phyloP scores from a whole-genome alignment of 1,140 invertebrate species.

The Aphidius ervi region DNA sequence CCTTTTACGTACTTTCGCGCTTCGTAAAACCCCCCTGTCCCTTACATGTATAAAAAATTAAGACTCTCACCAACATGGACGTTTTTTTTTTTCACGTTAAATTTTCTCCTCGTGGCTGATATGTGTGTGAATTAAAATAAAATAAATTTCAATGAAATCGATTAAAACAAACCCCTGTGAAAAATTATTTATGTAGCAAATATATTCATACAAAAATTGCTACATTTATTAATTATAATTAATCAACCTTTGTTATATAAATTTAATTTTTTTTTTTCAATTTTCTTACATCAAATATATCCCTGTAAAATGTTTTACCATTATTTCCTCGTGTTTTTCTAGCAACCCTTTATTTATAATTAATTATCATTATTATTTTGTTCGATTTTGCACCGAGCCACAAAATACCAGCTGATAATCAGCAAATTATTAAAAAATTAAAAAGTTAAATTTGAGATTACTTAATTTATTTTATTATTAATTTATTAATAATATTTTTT shows the following conservation, averaged over 20 bases:
- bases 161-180: neutral
- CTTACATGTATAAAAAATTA: constrained; percentile 31
- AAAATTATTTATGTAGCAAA: too few relatives aligned
- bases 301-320: too few relatives aligned
- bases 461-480: neutral
- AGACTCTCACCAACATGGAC: constrained; percentile 52
- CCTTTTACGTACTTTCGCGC: constrained; percentile 29
- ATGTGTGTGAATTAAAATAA: constrained; percentile 14
- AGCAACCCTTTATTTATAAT: constrained; percentile 2
- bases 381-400: constrained; percentile 49
- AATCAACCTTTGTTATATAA: too few relatives aligned
- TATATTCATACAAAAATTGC: too few relatives aligned
- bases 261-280: too few relatives aligned
- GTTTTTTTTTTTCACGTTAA: constrained; percentile 22
- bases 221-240: too few relatives aligned
- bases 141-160: neutral
- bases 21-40: constrained; percentile 23
- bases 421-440: constrained; percentile 14
- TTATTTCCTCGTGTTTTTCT: neutral
- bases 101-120: constrained; percentile 21
- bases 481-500: too few relatives aligned
- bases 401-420: constrained; percentile 33
- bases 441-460: neutral
- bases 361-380: constrained; percentile 9
- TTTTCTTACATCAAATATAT: too few relatives aligned